Evolutionary conservation across 2,888 invertebrate genomes (phyloP), one percentile per base, ranked within the genome.

Genomic region (Agonopterix heracliana): DNA sequence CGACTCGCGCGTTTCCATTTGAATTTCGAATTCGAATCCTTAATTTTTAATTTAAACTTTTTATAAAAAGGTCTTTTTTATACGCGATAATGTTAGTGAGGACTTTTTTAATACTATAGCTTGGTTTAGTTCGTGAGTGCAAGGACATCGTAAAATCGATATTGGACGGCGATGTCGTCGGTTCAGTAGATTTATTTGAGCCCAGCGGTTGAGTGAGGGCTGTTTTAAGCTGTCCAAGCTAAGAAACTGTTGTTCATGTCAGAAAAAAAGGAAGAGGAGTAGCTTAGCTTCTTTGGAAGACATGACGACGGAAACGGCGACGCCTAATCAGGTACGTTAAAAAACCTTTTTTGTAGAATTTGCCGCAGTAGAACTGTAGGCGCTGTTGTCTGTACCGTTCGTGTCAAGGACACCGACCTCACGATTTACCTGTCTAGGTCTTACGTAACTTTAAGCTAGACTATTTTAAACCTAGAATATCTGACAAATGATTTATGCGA

Each of bases 281-380:
- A 83, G 81, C 59, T 61, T 81, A 56, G 78, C 79, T 60, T 74
- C 78, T 57, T 58, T 70, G 54, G 78, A 78, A 68, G 77, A 64
- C 68, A 78, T 79, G 56, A 89, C 89, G 89, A 89, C 89, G 60
- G 89, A 89, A 61, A 88, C 89, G 59, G 86, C 81, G 67, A 85
- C 85, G 80, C 89, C 87, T 62, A 88, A 78, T 55, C 89, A 89
- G 89, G 89, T 89, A 62, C 63, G 72, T 49, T 26, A 46, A 10
- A 38, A 35, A 34, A 11, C 36, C 41, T 45, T 45, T 34, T 42
- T n/a, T 26, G 26, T 26, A 26, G 12, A 38, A 56, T 69, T 71
- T 73, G 73, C 73, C 74, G 74, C 76, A 74, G 61, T 64, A 61
- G 57, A 52, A 55, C 56, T 54, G 49, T 52, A 69, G 66, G 67